These are phyloP conservation scores for Priapulus caudatus DNA, from an alignment of 2,888 invertebrate species.

Conservation along the genomic window DNA sequence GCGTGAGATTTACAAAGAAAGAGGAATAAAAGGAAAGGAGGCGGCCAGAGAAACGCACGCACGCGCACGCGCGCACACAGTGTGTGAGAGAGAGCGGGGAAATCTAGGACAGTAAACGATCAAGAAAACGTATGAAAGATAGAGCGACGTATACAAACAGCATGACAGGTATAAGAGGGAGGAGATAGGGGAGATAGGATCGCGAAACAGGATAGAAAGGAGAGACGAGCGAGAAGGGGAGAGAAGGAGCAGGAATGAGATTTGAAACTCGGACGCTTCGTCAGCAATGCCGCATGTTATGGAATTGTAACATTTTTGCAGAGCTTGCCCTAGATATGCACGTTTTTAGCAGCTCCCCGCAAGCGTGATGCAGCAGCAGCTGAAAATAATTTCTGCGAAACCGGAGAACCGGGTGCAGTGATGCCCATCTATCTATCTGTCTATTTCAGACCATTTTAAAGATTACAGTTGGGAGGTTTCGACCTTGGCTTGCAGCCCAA, in stretches of 20 bases:
- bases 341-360: too few species aligned
- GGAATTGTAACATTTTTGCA: too few species aligned
- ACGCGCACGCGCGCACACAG: background rate
- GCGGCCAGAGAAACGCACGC: background rate
- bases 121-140: background rate
- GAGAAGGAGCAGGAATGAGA: background rate
- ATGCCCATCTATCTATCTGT: too few species aligned
- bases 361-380: too few species aligned
- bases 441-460: too few species aligned
- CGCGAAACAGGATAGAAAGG: background rate
- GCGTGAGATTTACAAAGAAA: background rate
- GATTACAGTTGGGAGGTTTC: too few species aligned
- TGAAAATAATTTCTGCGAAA: background rate
- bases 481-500: too few species aligned
- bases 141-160: background rate
- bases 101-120: background rate
- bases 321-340: too few species aligned
- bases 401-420: constrained; percentile 1
- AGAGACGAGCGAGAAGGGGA: background rate
- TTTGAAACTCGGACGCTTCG: too few species aligned
- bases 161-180: background rate
- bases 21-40: background rate
- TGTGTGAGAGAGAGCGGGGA: background rate
- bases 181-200: background rate
- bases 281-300: too few species aligned